Conservation (phyloP, 64 coral and sea anemone genomes). For the Acropora tenuis region DNA sequence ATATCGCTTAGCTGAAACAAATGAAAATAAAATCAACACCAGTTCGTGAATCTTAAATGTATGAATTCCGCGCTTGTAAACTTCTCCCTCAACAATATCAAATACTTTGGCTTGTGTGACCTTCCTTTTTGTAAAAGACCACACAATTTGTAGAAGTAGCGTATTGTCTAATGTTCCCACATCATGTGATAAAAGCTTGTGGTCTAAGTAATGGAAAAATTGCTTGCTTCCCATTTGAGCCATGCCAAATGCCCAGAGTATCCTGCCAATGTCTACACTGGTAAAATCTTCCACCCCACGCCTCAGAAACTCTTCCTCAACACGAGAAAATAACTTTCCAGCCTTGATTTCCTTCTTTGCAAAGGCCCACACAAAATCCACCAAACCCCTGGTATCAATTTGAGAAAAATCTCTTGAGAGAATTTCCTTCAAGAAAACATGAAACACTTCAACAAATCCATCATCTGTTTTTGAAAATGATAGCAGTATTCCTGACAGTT, state of each 20-base stretch:
- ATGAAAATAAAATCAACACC: slow-evolving; percentile 8
- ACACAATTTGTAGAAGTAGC: neutral
- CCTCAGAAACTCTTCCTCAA: slow-evolving; percentile 8
- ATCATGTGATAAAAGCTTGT: neutral
- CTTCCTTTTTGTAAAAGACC: slow-evolving; percentile 18
- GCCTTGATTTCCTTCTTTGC: neutral
- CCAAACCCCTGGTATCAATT: neutral
- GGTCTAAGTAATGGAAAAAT: slow-evolving; percentile 5
- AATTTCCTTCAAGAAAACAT: slow-evolving; percentile 20
- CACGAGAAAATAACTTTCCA: neutral
- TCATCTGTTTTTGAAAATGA: slow-evolving; percentile 13
- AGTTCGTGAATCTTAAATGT: slow-evolving; percentile 15
- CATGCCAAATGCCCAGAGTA: slow-evolving; percentile 40
- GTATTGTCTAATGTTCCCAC: neutral
- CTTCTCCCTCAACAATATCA: slow-evolving; percentile 5
- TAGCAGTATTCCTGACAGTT: slow-evolving; percentile 18
- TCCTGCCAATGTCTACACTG: neutral
- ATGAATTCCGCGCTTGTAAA: neutral
- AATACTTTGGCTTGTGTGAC: neutral
- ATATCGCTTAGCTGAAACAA: slow-evolving; percentile 17
- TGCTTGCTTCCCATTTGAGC: slow-evolving; percentile 14
- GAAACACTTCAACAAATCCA: neutral
- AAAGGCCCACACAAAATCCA: slow-evolving; percentile 25
- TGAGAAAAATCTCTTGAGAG: slow-evolving; percentile 3
- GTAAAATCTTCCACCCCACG: neutral